phyloP scores from a whole-genome alignment of 2,113 vertebrate species.

The Ploceus nigricollis region DNA sequence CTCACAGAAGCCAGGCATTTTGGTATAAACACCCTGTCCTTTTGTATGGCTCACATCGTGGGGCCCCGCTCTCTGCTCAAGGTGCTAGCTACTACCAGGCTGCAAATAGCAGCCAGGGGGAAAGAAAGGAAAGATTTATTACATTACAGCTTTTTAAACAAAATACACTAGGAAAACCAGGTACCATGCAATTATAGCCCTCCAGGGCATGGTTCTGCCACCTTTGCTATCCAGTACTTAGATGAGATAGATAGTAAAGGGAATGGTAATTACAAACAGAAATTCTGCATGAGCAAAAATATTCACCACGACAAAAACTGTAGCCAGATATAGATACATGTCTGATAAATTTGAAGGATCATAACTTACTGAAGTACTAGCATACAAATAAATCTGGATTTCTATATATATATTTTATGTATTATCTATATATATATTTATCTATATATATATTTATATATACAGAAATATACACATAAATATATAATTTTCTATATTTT shows the following conservation, averaged over 20 bases:
- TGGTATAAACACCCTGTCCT: not conserved
- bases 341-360: not conserved
- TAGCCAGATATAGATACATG: not conserved
- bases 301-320: not conserved
- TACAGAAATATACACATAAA: too few relatives aligned
- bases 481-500: too few relatives aligned
- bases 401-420: not conserved
- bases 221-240: not conserved
- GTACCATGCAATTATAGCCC: not conserved
- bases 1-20: not conserved
- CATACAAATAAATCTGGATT: not conserved
- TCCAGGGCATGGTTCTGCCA: not conserved
- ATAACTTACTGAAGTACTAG: not conserved
- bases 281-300: not conserved
- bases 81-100: not conserved
- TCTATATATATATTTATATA: too few relatives aligned
- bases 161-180: not conserved
- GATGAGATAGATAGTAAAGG: not conserved
- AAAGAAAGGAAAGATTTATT: not conserved
- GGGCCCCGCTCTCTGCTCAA: not conserved
- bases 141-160: not conserved
- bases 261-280: not conserved
- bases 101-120: not conserved
- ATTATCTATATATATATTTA: too few relatives aligned
- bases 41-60: fast-evolving